Conservation (phyloP, 2,113 vertebrate species). For the Halcyon malimbica region DNA sequence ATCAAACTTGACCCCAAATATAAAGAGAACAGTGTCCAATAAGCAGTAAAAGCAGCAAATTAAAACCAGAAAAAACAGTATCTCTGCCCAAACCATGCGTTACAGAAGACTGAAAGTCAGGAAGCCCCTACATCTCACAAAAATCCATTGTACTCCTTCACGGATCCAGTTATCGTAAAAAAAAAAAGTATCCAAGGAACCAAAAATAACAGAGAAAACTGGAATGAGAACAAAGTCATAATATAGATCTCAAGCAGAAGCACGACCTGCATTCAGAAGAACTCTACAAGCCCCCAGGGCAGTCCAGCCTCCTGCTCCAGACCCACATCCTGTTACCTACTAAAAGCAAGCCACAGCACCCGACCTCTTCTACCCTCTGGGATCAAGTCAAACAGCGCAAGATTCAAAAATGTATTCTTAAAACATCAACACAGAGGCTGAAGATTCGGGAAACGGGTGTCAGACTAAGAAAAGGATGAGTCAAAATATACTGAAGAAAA, state of each 20-base stretch:
- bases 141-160: neutral
- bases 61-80: neutral
- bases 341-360: slow-evolving; percentile 29
- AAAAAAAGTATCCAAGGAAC: neutral
- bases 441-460: slow-evolving; percentile 24
- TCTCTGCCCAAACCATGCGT: neutral
- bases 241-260: neutral
- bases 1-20: neutral
- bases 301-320: neutral
- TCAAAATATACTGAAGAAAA: slow-evolving; percentile 36
- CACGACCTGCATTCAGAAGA: neutral
- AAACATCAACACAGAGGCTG: neutral
- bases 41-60: neutral
- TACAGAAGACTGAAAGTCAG: neutral
- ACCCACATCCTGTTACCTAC: slow-evolving; percentile 59
- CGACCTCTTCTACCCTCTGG: neutral
- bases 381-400: slow-evolving; percentile 16
- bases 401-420: slow-evolving; percentile 45
- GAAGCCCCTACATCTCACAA: neutral
- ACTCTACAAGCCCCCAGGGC: neutral
- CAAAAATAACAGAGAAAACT: neutral
- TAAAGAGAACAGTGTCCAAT: neutral
- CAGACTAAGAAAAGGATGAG: slow-evolving; percentile 46
- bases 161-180: neutral
- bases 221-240: neutral